Percentiles rank a stretch among this genome's conserved stretches.
Evolutionary conservation across 1,140 invertebrate species (phyloP).

Genomic region (Araneus ventricosus): DNA sequence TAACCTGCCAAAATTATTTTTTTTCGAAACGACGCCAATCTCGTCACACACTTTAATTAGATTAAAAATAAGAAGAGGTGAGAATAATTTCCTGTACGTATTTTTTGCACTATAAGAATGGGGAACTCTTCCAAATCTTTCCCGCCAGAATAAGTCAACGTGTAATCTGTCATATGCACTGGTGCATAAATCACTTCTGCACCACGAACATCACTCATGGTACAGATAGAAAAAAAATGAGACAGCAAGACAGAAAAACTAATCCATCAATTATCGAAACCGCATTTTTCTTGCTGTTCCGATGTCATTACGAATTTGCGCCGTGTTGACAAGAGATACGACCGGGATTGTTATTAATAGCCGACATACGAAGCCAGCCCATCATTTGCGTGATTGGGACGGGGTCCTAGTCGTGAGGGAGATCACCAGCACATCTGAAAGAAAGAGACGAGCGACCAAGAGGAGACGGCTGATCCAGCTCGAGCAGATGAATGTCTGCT

Average conservation of each 20-base stretch:
- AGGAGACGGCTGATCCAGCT: not conserved
- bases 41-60: no score
- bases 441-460: not conserved
- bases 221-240: not conserved
- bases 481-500: not conserved
- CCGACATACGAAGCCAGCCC: not conserved
- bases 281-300: not conserved
- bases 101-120: no score
- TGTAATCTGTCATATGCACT: not conserved
- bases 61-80: no score
- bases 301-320: not conserved
- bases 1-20: no score
- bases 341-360: not conserved
- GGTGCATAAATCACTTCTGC: not conserved
- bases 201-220: not conserved
- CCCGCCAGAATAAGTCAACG: not conserved
- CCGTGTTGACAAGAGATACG: not conserved
- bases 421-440: not conserved
- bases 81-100: no score
- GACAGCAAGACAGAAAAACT: not conserved
- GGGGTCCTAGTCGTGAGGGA: not conserved
- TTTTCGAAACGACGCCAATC: no score
- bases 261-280: not conserved
- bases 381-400: not conserved
- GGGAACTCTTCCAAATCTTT: not conserved